These are phyloP conservation scores for Huso huso DNA, from an alignment of 2,797 vertebrate species.

Conservation along the genomic window DNA sequence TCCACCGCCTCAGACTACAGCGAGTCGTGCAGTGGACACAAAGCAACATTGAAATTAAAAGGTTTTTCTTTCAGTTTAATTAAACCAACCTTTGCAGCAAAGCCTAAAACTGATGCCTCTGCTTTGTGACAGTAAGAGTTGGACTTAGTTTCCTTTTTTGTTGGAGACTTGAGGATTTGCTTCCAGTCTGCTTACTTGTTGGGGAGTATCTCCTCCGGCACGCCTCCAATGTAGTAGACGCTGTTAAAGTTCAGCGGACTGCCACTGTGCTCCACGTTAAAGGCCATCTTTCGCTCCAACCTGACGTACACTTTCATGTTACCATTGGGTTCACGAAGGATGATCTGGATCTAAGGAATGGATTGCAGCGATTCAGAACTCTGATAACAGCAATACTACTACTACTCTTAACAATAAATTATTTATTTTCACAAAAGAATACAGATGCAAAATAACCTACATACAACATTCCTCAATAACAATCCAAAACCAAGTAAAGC, in stretches of 20 bases:
- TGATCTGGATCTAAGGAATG: constrained; percentile 64
- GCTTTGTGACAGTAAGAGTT: no score
- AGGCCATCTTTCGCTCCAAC: constrained; percentile 54
- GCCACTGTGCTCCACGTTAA: constrained; percentile 45
- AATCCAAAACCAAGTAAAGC: not conserved
- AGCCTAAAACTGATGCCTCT: no score
- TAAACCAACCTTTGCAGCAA: no score
- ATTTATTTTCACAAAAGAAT: no score
- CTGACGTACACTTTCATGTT: constrained; percentile 68
- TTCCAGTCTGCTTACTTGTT: constrained; percentile 49
- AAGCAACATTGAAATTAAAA: no score
- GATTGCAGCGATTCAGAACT: constrained; percentile 25
- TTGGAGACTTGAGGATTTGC: not conserved
- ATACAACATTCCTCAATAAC: no score
- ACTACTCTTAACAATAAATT: not conserved
- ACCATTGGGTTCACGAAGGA: constrained; percentile 38
- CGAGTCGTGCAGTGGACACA: no score
- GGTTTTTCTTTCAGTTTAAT: no score
- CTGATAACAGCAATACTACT: not conserved
- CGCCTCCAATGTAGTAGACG: constrained; percentile 78
- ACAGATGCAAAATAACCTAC: no score
- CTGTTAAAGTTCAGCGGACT: constrained; percentile 43
- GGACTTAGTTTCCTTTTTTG: no score
- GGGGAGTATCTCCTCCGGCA: constrained; percentile 63
- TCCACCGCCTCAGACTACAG: no score